These are phyloP conservation scores for Netelia inedita DNA, from an alignment of 2,888 invertebrate species.

Conservation along the genomic window DNA sequence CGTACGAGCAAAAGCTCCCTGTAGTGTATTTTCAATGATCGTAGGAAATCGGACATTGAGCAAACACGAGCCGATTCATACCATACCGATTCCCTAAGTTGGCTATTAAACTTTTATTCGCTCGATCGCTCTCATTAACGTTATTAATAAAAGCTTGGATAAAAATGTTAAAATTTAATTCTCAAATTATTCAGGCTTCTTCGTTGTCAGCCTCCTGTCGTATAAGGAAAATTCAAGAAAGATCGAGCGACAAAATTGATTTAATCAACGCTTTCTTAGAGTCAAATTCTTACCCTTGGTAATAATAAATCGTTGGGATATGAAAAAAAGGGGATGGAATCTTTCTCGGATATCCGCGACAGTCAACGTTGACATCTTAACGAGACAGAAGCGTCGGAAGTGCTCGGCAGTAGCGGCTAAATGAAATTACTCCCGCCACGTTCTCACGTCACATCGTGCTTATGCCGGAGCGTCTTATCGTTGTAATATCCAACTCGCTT, in stretches of 20 bases:
- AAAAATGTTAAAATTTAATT: too few species aligned
- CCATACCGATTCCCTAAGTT: neutral
- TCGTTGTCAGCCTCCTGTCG: neutral
- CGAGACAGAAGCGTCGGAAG: slow-evolving; percentile 58
- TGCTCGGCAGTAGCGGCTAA: slow-evolving; percentile 33
- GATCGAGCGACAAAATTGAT: neutral
- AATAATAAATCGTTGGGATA: slow-evolving; percentile 28
- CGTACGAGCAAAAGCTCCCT: neutral
- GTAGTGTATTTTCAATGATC: neutral
- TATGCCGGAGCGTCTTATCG: slow-evolving; percentile 39
- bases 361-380: slow-evolving; percentile 62
- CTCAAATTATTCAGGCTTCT: too few species aligned
- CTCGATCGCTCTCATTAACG: too few species aligned
- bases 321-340: slow-evolving; percentile 12
- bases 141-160: too few species aligned
- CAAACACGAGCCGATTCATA: neutral
- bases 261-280: neutral
- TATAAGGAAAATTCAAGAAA: neutral
- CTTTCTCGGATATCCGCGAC: slow-evolving; percentile 21
- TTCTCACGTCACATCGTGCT: slow-evolving; percentile 41
- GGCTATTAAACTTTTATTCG: neutral
- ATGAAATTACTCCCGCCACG: slow-evolving; percentile 63
- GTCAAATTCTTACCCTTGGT: neutral
- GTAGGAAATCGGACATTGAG: neutral
- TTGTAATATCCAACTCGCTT: slow-evolving; percentile 35